Percentiles rank a stretch among this genome's conserved stretches.
These are phyloP conservation scores for Brienomyrus longianalis DNA, from an alignment of 2,113 vertebrate species.

Conservation along the genomic window DNA sequence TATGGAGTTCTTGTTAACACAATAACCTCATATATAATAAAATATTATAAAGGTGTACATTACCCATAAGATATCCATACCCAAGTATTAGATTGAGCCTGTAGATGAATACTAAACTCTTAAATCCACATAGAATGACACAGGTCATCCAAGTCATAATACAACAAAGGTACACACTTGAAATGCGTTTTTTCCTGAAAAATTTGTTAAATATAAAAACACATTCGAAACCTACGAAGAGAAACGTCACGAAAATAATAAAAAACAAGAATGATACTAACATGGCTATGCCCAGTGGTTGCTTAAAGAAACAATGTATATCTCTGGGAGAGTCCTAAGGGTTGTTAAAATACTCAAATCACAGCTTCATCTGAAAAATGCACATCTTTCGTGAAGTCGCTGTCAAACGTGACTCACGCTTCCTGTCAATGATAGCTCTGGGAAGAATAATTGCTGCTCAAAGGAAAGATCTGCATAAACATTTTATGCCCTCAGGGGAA, in stretches of 20 bases:
- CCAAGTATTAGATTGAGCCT: not conserved
- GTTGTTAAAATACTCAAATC: not conserved
- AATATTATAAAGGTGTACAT: not conserved
- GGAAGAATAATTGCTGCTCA: not conserved
- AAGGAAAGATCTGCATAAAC: conserved; percentile 7
- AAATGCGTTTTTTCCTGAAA: not conserved
- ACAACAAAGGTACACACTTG: not conserved
- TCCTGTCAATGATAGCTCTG: not conserved
- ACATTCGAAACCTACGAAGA: not conserved
- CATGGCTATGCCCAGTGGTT: not conserved
- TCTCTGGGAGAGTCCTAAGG: not conserved
- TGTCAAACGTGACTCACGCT: conserved; percentile 6
- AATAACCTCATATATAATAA: not conserved
- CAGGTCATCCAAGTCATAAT: not conserved
- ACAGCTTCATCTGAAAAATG: not conserved
- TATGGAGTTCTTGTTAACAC: not conserved
- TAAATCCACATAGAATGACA: not conserved
- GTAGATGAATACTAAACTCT: not conserved
- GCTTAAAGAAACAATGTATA: not conserved
- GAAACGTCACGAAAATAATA: not conserved
- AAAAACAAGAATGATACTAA: not conserved
- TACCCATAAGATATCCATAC: not conserved
- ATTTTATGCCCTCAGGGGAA: not conserved
- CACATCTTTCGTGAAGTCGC: not conserved
- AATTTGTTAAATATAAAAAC: not conserved